These are phyloP conservation scores for Rafetus swinhoei DNA, from an alignment of 2,113 vertebrate genomes.

Conservation along the genomic window DNA sequence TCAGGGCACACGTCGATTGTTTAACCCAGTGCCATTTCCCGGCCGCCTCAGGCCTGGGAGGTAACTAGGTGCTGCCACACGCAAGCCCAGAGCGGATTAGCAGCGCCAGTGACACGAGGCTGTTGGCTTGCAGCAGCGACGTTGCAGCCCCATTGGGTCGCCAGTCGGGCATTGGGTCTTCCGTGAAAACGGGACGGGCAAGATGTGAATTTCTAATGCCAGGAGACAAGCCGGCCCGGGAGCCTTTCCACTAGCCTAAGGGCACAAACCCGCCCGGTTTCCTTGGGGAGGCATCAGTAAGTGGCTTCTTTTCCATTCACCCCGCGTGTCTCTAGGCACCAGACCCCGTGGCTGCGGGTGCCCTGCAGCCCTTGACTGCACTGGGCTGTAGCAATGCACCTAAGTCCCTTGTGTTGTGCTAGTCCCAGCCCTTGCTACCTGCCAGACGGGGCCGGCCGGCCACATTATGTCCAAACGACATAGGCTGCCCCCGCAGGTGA, in stretches of 20 bases:
- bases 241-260: background rate
- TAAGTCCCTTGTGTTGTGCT: background rate
- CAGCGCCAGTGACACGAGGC: no score
- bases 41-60: no score
- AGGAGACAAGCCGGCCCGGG: background rate
- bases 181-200: background rate
- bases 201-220: background rate
- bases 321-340: no score
- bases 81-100: no score
- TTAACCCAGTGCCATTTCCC: no score
- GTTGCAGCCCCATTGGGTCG: background rate
- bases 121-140: no score
- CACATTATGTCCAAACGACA: background rate
- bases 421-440: background rate
- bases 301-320: background rate
- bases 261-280: no score
- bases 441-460: background rate
- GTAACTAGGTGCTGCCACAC: background rate
- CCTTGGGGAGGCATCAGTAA: background rate
- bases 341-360: background rate
- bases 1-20: background rate
- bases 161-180: background rate
- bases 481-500: background rate
- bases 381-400: background rate
- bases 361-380: background rate